Conservation (phyloP, 2,797 vertebrate species). For the Chaunax sp. region DNA sequence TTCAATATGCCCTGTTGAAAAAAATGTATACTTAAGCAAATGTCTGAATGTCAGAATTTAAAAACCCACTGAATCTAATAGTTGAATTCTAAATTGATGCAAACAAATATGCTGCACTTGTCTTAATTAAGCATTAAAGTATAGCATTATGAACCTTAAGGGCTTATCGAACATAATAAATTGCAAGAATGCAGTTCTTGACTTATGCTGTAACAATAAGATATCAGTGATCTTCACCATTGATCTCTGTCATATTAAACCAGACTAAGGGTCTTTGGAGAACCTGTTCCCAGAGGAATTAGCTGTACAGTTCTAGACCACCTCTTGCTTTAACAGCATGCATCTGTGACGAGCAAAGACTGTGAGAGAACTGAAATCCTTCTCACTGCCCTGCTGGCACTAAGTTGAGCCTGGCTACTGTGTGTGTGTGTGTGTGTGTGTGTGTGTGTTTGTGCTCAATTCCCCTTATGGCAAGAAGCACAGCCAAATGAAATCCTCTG, state of each 20-base stretch:
- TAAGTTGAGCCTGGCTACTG: conserved; percentile 34
- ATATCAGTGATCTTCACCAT: neutral
- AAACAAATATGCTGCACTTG: too few species aligned
- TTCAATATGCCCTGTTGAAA: too few species aligned
- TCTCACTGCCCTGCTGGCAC: conserved; percentile 24
- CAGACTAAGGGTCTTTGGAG: neutral
- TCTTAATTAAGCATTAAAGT: too few species aligned
- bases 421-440: conserved; percentile 14
- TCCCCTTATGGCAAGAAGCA: conserved; percentile 11
- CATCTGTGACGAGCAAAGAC: conserved; percentile 16
- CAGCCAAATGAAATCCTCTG: conserved; percentile 4
- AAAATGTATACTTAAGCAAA: too few species aligned
- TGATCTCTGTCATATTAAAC: neutral
- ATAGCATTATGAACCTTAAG: too few species aligned
- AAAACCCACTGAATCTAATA: too few species aligned
- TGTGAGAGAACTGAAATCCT: conserved; percentile 40
- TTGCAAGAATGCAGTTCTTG: too few species aligned
- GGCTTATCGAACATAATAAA: too few species aligned
- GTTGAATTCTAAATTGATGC: too few species aligned
- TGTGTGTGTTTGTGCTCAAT: conserved; percentile 9
- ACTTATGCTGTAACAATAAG: too few species aligned
- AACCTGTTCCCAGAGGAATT: conserved; percentile 2
- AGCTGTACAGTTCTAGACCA: conserved; percentile 22
- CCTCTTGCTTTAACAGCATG: conserved; percentile 38
- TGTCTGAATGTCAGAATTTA: too few species aligned